Evolutionary conservation across 2,888 invertebrate genomes (phyloP), one percentile per base, ranked within the genome.

Genomic region (Netelia virgata): DNA sequence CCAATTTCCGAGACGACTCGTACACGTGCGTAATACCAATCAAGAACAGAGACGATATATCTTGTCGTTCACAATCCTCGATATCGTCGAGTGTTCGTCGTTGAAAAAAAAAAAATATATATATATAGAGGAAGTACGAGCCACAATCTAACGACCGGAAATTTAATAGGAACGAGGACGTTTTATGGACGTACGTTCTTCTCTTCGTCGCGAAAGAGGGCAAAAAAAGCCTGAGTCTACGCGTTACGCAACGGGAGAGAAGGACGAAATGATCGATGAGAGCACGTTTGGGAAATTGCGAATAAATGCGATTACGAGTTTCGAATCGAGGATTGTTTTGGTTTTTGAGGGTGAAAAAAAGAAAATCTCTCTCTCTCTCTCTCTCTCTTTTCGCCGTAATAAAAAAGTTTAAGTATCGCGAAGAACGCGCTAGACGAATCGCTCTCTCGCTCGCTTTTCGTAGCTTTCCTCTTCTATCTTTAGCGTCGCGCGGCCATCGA

Each of bases 401-500:
- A 53, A 69, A 36, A 36, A 63, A 73, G 11, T 76, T 70, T 8
- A 69, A 63, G 36, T 59, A 47, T 76, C 47, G 50, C 66, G 50
- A 59, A 76, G 50, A 43, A 68, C 74, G 11, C 23, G 59, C 61
- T 43, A 72, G 64, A 73, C 66, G 55, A 6, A 59, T 82, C 77
- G 23, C 23, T 28, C 61, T 41, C 14, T 68, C 41, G 36, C 75
- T 69, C 53, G 20, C 43, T 82, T 20, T 70, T 66, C 73, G 66
- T 50, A 64, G 76, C 83, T 86, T 86, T 85, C 80, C 85, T 86
- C 69, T 69, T 83, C 82, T 86, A 87, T 84, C 68, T 87, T 86
- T 87, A 87, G 86, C 61, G 55, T 50, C 80, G 78, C 80, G 78
- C 68, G 79, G 84, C 78, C 64, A 84, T 84, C 78, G 83, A 81